Base-by-base conservation (phyloP, 64 coral and sea anemone genomes). In the Actinia equina region DNA sequence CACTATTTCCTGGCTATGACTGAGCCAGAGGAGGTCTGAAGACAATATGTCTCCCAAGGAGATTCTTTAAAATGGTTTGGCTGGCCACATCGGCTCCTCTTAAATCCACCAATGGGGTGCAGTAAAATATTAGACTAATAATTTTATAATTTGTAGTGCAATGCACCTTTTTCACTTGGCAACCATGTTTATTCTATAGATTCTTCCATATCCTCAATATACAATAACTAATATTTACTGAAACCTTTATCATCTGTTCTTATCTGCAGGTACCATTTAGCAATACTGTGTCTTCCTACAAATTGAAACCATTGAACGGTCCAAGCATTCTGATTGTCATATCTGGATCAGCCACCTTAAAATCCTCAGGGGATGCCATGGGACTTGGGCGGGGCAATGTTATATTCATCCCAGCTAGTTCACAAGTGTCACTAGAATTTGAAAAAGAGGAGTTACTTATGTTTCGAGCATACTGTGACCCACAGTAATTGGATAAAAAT, bases 391-490 rank as follows among this genome's bases (percentile, higher is more conserved):
- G 42, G 57, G 97, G 97, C 37, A 91, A 88, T 89, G 88, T 92
- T 43, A 49, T 99, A 51, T 99, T 99, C 63, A 90, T 95, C 46
- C 88, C 97, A 52, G 97, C 97, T 18, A 85, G 89, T 70, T 61
- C 45, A 82, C 64, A 58, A 16, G 80, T 95, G 60, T 82, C 80
- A 49, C 53, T 99, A 52, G 78, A 93, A 60, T 80, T 45, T 13
- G 61, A 84, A 53, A 81, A 46, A n/a, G 63, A 44, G 74, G 60
- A 65, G 41, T 56, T 90, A 58, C 70, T 95, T 58, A 91, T 93
- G 57, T 99, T 95, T 53, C 79, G 74, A 93, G 97, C 97, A 18
- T 95, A 93, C 45, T 99, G 97, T 86, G 85, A 85, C 20, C 83
- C 69, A 37, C 9, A 74, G 14, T 30, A 74, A 13, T 10, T 65